phyloP scores from a whole-genome alignment of 2,113 vertebrate genomes.

The Dasyurus viverrinus region DNA sequence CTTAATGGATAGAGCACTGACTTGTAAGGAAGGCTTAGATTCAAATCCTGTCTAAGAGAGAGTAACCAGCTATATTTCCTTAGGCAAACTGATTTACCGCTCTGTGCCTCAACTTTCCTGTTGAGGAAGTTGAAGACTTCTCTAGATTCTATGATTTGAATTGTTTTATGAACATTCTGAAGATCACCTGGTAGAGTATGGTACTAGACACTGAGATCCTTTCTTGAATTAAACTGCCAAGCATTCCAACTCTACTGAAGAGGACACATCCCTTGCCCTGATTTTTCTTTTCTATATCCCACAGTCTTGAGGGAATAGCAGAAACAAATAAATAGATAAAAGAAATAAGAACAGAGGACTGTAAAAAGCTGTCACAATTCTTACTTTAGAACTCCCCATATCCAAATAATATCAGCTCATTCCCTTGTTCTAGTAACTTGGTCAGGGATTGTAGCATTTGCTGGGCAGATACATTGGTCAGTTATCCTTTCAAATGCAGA shows the following conservation, averaged over 20 bases:
- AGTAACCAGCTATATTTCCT: background rate
- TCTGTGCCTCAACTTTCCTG: background rate
- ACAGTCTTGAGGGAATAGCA: background rate
- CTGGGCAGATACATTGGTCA: rapidly evolving
- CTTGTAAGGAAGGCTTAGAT: background rate
- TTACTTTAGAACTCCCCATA: conserved; percentile 33
- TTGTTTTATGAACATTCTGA: no score
- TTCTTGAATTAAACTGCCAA: no score
- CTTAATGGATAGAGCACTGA: background rate
- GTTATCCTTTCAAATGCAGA: conserved; percentile 45
- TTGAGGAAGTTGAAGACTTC: background rate
- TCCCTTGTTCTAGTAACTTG: background rate
- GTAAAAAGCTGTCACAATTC: background rate
- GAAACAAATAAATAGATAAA: background rate
- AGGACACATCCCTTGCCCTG: background rate
- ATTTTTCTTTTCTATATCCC: background rate
- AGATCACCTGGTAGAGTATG: no score
- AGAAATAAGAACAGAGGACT: background rate
- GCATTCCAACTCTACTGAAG: no score
- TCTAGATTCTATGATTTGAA: background rate
- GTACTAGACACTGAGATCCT: no score
- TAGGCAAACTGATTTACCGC: background rate
- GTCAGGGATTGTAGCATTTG: conserved; percentile 30
- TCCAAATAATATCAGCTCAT: background rate
- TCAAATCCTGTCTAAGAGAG: background rate